These are phyloP conservation scores for Lasaia peninsularis DNA, from an alignment of 1,140 invertebrate genomes.

Conservation along the genomic window DNA sequence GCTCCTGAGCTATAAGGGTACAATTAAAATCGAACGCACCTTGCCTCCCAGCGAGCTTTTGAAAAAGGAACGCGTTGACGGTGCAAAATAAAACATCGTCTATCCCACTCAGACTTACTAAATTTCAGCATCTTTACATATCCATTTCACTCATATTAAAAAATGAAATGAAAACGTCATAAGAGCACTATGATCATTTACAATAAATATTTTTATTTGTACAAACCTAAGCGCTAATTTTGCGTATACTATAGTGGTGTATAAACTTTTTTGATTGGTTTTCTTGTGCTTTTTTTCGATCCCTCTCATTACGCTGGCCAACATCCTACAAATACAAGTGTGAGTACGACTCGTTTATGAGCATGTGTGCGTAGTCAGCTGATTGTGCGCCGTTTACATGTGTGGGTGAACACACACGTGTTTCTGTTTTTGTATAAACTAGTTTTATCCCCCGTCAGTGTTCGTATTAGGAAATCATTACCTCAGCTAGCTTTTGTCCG, in stretches of 20 bases:
- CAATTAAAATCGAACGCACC: conserved; percentile 67
- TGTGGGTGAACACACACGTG: conserved; percentile 7
- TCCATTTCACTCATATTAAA: conserved; percentile 36
- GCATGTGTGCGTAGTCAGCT: conserved; percentile 60
- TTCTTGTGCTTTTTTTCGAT: conserved; percentile 62
- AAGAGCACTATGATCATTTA: background rate
- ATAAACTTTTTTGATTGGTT: conserved; percentile 17
- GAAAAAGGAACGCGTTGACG: conserved; percentile 53
- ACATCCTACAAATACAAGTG: conserved; percentile 41
- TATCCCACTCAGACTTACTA: conserved; percentile 33
- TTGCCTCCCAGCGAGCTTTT: conserved; percentile 65
- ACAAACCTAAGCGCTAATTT: background rate
- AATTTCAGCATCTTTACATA: conserved; percentile 25
- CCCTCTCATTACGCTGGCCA: conserved; percentile 57
- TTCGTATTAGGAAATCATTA: background rate
- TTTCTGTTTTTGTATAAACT: conserved; percentile 9
- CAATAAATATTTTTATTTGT: background rate
- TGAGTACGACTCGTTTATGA: conserved; percentile 36
- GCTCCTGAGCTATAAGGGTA: conserved; percentile 36
- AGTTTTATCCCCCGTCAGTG: conserved; percentile 9
- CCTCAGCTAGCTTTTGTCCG: too few relatives aligned
- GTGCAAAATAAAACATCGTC: conserved; percentile 42
- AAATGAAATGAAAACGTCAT: background rate
- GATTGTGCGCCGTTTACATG: conserved; percentile 23
- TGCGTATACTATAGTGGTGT: conserved; percentile 11